Base-by-base conservation (phyloP, 2,113 vertebrate genomes). In the Pardalotus punctatus region DNA sequence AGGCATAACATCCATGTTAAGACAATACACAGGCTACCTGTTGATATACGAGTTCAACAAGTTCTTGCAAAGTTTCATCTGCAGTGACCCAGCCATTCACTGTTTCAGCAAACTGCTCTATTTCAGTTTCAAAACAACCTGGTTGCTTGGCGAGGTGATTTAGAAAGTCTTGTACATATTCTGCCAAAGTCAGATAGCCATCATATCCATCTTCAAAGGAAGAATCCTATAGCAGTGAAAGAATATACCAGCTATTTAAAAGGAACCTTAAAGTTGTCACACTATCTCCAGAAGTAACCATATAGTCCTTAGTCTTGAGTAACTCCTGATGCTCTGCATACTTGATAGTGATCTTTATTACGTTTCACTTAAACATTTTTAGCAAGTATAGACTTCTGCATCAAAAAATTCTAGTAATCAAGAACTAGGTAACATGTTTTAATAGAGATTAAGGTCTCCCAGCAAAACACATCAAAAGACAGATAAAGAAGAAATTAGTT, bases 11-110 rank as follows among this genome's bases (percentile, higher is more conserved):
- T 28, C 42, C 36, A 47, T 12, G 11, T 60, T 54, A 36, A 88
- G 42, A 88, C 28, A 78, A 91, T 22, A 89, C 9, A 56, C 16
- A 73, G 42, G 53, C 24, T 95, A 99, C 99, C 98, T 99, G 98
- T 38, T 98, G 98, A 96, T 98, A 99, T 88, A 99, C 97, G 80
- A 99, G 98, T 77, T 99, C 99, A 86, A 99, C 99, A 77, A 99
- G 98, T 88, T 99, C 99, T 79, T 98, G 94, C 83, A 99, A 97
- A 86, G 97, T 91, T 95, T 98, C 99, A 56, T 99, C 98, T 11
- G 98, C 98, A 57, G 98, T 98, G 60, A 99, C 98, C 93, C 98
- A 99, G 82, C 94, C 95, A 91, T 99, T 99, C 74, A 99, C 93
- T 50, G 97, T 98, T 69, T 97, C 96, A 1, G 98, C 97, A 94